These are phyloP conservation scores for Choreutis nemorana DNA, from an alignment of 2,888 invertebrate genomes.

Conservation along the genomic window DNA sequence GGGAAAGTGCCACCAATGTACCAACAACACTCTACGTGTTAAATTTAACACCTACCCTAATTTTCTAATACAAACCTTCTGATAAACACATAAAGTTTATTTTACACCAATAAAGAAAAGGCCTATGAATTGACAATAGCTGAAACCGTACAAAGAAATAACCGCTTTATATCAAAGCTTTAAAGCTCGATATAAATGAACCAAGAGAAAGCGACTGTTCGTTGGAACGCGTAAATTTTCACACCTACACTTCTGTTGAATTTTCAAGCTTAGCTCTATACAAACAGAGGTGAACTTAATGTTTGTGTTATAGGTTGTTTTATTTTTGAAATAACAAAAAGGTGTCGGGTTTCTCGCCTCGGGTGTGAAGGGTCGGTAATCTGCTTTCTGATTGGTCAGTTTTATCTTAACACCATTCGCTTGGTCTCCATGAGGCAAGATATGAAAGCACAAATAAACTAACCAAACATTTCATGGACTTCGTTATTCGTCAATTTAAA, in stretches of 20 bases:
- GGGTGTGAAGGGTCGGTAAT: slow-evolving; percentile 54
- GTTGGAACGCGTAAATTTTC: slow-evolving; percentile 58
- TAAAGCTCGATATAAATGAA: slow-evolving; percentile 12
- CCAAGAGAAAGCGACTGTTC: slow-evolving; percentile 14
- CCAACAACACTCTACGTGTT: slow-evolving; percentile 45
- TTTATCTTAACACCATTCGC: slow-evolving; percentile 16
- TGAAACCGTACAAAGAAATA: slow-evolving; percentile 13
- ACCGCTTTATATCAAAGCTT: slow-evolving; percentile 1
- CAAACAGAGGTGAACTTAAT: slow-evolving; percentile 9
- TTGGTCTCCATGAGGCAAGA: slow-evolving; percentile 39
- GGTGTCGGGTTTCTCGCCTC: slow-evolving; percentile 62
- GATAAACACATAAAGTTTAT: slow-evolving; percentile 5
- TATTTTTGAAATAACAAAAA: slow-evolving; percentile 23
- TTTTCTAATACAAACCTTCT: slow-evolving; percentile 14
- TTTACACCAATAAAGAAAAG: slow-evolving; percentile 2
- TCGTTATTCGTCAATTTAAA: too few relatives aligned
- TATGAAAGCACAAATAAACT: too few relatives aligned
- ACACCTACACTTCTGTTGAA: slow-evolving; percentile 32
- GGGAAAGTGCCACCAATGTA: slow-evolving; percentile 24
- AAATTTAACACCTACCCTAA: slow-evolving; percentile 52
- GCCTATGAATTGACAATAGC: slow-evolving; percentile 17
- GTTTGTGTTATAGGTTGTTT: slow-evolving; percentile 13
- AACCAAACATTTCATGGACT: too few relatives aligned
- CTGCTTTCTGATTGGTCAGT: slow-evolving; percentile 39
- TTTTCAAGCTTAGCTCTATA: slow-evolving; percentile 11